phyloP scores from a whole-genome alignment of 2,888 invertebrate genomes.

The Drosophila formosana region DNA sequence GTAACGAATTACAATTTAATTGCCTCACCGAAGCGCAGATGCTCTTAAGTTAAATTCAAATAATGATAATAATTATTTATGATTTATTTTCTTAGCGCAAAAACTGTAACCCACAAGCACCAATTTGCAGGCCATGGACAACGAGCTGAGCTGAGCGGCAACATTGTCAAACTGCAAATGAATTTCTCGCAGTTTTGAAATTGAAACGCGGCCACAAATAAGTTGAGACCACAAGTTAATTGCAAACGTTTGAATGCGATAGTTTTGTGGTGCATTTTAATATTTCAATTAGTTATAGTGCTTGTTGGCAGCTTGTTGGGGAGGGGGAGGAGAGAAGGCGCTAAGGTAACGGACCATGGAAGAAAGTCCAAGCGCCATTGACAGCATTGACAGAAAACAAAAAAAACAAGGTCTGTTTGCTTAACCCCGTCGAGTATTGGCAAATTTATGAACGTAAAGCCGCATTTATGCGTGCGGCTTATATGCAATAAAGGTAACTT shows the following conservation, averaged over 20 bases:
- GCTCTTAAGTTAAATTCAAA: conserved; percentile 19
- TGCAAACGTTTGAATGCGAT: conserved; percentile 60
- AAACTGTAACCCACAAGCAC: not conserved
- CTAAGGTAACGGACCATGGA: conserved; percentile 23
- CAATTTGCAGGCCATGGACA: conserved; percentile 15
- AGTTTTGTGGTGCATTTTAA: conserved; percentile 65
- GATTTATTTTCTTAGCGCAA: not conserved
- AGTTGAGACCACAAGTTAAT: conserved; percentile 55
- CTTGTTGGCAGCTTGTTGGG: not conserved
- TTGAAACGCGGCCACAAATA: conserved; percentile 49
- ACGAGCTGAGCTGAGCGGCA: not conserved
- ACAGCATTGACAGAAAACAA: conserved; percentile 5
- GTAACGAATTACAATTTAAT: conserved; percentile 1
- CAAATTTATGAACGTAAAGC: conserved; percentile 79
- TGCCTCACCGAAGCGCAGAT: conserved; percentile 19
- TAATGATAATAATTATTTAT: not conserved
- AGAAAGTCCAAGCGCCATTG: conserved; percentile 67
- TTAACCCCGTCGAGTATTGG: conserved; percentile 73
- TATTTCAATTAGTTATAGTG: conserved; percentile 74
- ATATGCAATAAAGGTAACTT: conserved; percentile 80
- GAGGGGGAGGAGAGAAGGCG: not conserved
- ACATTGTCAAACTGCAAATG: conserved; percentile 22
- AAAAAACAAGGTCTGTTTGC: conserved; percentile 55
- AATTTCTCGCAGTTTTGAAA: conserved; percentile 68
- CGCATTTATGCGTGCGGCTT: conserved; percentile 80